Conservation (phyloP, 30 jellyfish, hydroid and myxozoan species). For the Phacellophora camtschatica region DNA sequence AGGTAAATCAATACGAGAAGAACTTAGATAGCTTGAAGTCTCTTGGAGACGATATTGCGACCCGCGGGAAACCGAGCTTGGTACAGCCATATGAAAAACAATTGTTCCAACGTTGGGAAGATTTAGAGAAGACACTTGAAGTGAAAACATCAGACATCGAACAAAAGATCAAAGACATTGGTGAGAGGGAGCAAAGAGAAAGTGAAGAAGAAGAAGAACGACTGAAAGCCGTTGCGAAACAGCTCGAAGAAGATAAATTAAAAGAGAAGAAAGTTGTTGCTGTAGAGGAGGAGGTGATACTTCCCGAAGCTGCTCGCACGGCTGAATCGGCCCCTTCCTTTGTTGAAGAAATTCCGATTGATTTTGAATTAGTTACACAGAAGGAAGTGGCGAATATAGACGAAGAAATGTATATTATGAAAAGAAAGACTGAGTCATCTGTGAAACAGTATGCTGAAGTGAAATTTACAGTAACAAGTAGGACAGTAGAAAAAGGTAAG, state of each 20-base stretch:
- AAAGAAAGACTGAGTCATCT: constrained; percentile 64
- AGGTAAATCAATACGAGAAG: constrained; percentile 74
- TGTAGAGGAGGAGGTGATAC: constrained; percentile 48
- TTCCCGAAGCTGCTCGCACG: constrained; percentile 24
- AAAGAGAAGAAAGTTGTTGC: constrained; percentile 21
- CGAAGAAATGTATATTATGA: constrained; percentile 58
- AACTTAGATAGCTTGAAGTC: constrained; percentile 76
- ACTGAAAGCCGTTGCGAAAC: constrained; percentile 36
- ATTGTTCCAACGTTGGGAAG: constrained; percentile 83
- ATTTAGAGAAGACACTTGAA: constrained; percentile 63
- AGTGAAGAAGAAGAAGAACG: constrained; percentile 68
- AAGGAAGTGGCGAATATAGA: constrained; percentile 14
- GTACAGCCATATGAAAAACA: constrained; percentile 85
- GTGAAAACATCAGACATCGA: constrained; percentile 30
- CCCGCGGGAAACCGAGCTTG: constrained; percentile 73
- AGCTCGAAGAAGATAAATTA: constrained; percentile 37
- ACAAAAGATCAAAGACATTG: constrained; percentile 21
- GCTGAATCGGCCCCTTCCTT: constrained; percentile 54
- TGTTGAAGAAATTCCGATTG: constrained; percentile 41
- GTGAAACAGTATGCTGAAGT: constrained; percentile 76
- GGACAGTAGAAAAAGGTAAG: constrained; percentile 45
- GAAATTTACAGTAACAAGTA: constrained; percentile 63
- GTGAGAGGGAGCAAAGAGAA: constrained; percentile 53
- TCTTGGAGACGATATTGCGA: constrained; percentile 88
- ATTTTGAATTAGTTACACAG: constrained; percentile 66